Evolutionary conservation across 2,113 vertebrate species (phyloP), one percentile per base, ranked within the genome.

Genomic region (Nipponia nippon): DNA sequence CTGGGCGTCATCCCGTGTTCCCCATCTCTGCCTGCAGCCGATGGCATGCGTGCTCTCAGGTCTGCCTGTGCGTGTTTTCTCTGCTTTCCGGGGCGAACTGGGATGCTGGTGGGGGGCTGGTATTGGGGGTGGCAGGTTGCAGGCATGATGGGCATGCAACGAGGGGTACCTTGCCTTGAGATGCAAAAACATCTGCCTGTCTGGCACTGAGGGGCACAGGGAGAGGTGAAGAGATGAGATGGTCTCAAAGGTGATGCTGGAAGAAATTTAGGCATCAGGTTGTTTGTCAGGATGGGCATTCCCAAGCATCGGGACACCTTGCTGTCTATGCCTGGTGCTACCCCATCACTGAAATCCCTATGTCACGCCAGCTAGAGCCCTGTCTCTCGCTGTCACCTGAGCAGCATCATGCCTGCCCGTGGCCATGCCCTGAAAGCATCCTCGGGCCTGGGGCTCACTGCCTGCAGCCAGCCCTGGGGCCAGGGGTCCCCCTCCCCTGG

Each of bases 1-100:
- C 11, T 2, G 3, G 59, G 11, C 40, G 3, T 11, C 0, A 0
- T 29, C 65, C 70, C 0, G 2, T 0, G 2, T 23, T 25, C 70
- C 26, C 32, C 19, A 0, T 13, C n/a, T 23, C 77, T 81, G 53
- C 34, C 58, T 1, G 1, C 1, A 0, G 72, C 4, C 0, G 62
- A n/a, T 92, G 91, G 66, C 53, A 55, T 8, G 2, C 3, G 1
- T 0, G 7, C 53, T 38, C 34, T 65, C 76, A 93, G 93, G 84
- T 97, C 87, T 81, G 91, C 79, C 61, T 1, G 3, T 30, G 27
- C 0, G 2, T 8, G 19, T 75, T 55, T 76, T 9, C 56, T 90
- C 27, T 86, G 55, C 69, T 16, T 65, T 22, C 42, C 2, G 38
- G 53, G 16, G 2, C 10, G 55, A 47, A 8, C n/a, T 83, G 82